Conservation (phyloP, 2,113 vertebrate genomes). For the Saiga tatarica region DNA sequence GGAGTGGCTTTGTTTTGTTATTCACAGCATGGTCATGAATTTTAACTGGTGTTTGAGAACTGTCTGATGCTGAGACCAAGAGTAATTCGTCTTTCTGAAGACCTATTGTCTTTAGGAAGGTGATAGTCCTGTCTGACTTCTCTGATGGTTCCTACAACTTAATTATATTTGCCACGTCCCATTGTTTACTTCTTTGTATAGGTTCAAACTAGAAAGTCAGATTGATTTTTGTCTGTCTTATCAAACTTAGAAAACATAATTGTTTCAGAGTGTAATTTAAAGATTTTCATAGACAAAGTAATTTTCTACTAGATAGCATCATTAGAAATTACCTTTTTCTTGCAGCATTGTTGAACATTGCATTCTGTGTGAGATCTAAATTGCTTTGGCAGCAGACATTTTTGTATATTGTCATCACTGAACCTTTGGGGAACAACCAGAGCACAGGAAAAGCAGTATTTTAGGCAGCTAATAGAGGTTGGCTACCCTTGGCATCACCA, state of each 20-base stretch:
- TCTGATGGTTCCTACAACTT: background rate
- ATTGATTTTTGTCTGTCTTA: background rate
- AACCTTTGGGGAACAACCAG: background rate
- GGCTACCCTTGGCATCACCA: background rate
- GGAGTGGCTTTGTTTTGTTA: background rate
- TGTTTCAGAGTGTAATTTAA: background rate
- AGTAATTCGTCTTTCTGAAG: background rate
- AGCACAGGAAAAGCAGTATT: background rate
- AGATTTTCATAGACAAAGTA: constrained; percentile 9
- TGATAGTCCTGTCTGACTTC: background rate
- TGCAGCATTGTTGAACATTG: background rate
- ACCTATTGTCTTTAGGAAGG: background rate
- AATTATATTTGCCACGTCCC: background rate
- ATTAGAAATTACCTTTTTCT: background rate
- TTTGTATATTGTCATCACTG: constrained; percentile 10
- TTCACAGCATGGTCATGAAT: background rate
- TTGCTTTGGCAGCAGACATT: background rate
- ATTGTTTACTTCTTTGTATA: background rate
- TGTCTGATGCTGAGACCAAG: background rate
- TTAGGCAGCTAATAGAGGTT: background rate
- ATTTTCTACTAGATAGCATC: background rate
- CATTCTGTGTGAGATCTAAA: constrained; percentile 46
- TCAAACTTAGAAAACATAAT: background rate
- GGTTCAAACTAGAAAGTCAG: background rate
- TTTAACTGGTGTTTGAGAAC: background rate